Conservation (phyloP, 2,888 invertebrate species). For the Ophion obscuratus region DNA sequence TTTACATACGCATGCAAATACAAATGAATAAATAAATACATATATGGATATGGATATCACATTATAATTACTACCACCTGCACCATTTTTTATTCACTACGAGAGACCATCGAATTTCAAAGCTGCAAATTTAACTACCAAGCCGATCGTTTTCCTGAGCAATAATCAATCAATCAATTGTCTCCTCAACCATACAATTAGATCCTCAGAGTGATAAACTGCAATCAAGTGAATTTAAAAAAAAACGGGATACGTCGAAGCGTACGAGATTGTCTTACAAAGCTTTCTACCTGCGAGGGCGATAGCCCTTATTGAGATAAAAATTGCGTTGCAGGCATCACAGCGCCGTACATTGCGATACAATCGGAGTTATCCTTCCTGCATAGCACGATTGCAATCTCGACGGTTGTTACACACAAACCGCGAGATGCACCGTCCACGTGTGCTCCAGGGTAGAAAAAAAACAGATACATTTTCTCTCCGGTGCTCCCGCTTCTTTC, state of each 20-base stretch:
- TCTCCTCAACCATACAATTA: neutral
- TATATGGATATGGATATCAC: no score
- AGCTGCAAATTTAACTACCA: neutral
- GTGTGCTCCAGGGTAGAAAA: neutral
- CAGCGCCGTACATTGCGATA: slow-evolving; percentile 25
- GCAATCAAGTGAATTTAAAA: neutral
- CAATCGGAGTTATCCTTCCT: slow-evolving; percentile 21
- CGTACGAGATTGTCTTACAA: neutral
- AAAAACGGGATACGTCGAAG: neutral
- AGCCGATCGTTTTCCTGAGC: neutral
- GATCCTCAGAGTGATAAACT: neutral
- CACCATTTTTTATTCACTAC: neutral
- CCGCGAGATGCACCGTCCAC: slow-evolving; percentile 14
- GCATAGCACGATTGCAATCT: slow-evolving; percentile 27
- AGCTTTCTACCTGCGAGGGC: slow-evolving; percentile 15
- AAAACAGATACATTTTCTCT: slow-evolving; percentile 10
- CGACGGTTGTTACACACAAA: slow-evolving; percentile 13
- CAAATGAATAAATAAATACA: neutral
- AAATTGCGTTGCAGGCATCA: slow-evolving; percentile 50
- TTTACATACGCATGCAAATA: neutral
- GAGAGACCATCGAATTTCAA: neutral
- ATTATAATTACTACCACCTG: no score
- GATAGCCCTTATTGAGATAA: slow-evolving; percentile 38
- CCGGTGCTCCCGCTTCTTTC: neutral
- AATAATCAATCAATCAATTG: neutral